phyloP scores from a whole-genome alignment of 2,113 vertebrate genomes.

The Cochlearius cochlearius region DNA sequence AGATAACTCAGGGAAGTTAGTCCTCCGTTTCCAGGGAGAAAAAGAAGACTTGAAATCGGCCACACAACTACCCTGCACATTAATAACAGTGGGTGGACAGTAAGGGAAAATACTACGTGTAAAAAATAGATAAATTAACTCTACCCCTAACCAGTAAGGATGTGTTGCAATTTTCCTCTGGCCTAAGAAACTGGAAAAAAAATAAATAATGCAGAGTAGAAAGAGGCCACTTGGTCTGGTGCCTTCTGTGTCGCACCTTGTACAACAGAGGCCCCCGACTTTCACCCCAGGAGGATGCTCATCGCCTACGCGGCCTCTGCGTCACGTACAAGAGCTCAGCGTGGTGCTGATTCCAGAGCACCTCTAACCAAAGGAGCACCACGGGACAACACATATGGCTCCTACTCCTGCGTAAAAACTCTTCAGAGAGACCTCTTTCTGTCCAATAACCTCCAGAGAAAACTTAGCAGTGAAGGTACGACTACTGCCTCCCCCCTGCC shows the following conservation, averaged over 20 bases:
- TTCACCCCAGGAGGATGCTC: background rate
- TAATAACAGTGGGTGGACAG: background rate
- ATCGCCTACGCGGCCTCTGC: fast-evolving
- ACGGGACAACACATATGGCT: background rate
- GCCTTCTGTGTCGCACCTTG: background rate
- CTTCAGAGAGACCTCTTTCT: background rate
- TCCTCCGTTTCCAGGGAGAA: background rate
- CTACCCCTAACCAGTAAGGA: background rate
- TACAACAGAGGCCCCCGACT: too few relatives aligned
- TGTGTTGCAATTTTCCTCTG: background rate
- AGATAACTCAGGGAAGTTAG: background rate
- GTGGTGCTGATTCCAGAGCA: background rate
- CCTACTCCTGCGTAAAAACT: background rate
- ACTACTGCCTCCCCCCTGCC: background rate
- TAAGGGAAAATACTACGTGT: background rate
- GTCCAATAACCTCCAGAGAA: background rate
- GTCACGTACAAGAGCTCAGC: background rate
- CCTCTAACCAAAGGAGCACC: background rate
- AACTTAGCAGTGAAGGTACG: background rate
- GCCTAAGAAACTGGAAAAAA: background rate
- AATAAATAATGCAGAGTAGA: background rate
- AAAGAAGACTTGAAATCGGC: background rate
- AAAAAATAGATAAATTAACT: background rate
- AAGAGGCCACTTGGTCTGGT: background rate
- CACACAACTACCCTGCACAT: background rate